Base-by-base conservation (phyloP, 2,797 vertebrate genomes). In the Cryptoprocta ferox region DNA sequence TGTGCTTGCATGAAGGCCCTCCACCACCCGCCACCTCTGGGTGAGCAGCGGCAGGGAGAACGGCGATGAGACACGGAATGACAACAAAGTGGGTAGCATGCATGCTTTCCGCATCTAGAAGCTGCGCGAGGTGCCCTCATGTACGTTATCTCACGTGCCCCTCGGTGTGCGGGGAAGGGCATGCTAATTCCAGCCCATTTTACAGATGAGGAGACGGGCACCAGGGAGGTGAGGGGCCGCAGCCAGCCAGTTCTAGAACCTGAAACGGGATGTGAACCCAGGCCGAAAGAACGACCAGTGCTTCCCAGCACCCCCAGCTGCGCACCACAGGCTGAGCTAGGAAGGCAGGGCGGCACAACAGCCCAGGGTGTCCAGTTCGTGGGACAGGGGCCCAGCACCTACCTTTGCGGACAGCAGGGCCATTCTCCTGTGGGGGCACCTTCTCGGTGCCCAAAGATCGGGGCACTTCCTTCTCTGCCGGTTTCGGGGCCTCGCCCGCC, bases 381-480 rank as follows among this genome's bases (percentile, higher is more conserved):
- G n/a, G 21, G n/a, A 5, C 0, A 1, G 12, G 28, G 26, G 45
- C 45, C 26, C 1, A 5, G 0, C 21, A 21, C 95, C 86, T 97
- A 99, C 99, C 99, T 99, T 99, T 99, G 95, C 96, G 98, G 96
- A 98, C 91, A 16, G 98, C 96, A 16, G 99, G 99, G 97, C 99
- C 99, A 2, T 97, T 99, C 56, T 99, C 99, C 70, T 98, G 98
- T 1, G 98, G 97, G 16, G 92, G 3, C 97, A 96, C 99, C 65
- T 98, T 99, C 93, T 99, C 99, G 0, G 97, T 97, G 66, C 97
- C 80, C 96, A 99, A 99, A 45, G 99, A 99, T 0, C 98, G 97
- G 26, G 97, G 94, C 3, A 99, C 99, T 89, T 99, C 99, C 32
- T 85, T 98, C 84, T 99, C 99, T 0, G 85, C 68, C 8, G 99